A percentile compares a stretch with the other conserved stretches of the same genome.
These are phyloP conservation scores for Drosophila koepferae DNA, from an alignment of 2,888 invertebrate species.

Conservation along the genomic window DNA sequence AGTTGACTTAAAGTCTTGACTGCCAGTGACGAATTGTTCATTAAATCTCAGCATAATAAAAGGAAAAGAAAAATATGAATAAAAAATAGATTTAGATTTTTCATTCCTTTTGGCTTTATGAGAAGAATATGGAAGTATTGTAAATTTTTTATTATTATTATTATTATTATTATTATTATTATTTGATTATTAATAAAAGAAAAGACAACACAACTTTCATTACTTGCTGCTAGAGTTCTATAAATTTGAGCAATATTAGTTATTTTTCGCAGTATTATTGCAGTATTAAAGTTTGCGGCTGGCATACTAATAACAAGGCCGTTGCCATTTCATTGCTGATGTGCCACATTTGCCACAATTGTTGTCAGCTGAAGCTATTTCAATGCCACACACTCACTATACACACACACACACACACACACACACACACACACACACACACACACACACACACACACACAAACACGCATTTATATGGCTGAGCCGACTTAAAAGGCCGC, in stretches of 20 bases:
- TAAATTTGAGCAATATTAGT: conserved; percentile 7
- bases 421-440: conserved; percentile 35
- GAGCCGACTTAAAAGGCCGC: conserved; percentile 76
- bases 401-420: conserved; percentile 16
- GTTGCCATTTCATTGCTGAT: conserved; percentile 42
- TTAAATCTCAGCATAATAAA: neutral
- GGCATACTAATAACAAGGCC: conserved; percentile 32
- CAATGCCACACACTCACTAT: conserved; percentile 49
- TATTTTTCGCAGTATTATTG: conserved; percentile 31
- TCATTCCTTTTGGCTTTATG: neutral
- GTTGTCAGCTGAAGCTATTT: conserved; percentile 64
- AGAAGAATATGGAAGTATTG: conserved; percentile 1
- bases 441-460: conserved; percentile 13
- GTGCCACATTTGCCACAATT: conserved; percentile 67
- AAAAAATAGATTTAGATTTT: neutral
- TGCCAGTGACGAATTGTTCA: conserved; percentile 16
- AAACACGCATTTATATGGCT: conserved; percentile 50
- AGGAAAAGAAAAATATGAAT: conserved; percentile 6
- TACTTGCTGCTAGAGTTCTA: neutral
- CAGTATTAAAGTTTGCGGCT: conserved; percentile 27
- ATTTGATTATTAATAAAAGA: conserved; percentile 1
- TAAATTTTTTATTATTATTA: neutral
- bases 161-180: conserved; percentile 1
- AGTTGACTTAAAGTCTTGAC: conserved; percentile 29
- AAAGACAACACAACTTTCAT: neutral